These are phyloP conservation scores for Conistra vaccinii DNA, from an alignment of 2,888 invertebrate genomes.

Conservation along the genomic window DNA sequence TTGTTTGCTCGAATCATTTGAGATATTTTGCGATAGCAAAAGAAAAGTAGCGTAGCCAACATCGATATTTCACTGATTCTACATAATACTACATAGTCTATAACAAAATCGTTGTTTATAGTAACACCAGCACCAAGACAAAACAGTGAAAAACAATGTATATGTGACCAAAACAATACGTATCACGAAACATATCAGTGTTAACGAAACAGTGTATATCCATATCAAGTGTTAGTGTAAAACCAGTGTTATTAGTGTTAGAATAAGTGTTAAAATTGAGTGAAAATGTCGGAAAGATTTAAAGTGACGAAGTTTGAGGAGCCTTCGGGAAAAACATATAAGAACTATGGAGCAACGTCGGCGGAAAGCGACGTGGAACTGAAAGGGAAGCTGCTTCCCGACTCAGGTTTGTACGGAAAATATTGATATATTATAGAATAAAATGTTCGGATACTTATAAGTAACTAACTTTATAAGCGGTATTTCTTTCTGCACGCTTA, in stretches of 20 bases:
- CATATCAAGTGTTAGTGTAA: conserved; percentile 64
- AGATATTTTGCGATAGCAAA: background rate
- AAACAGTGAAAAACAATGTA: conserved; percentile 51
- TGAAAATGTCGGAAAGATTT: conserved; percentile 91
- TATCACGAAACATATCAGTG: conserved; percentile 51
- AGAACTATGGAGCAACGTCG: conserved; percentile 91
- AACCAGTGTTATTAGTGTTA: conserved; percentile 44
- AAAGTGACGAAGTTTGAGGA: conserved; percentile 91
- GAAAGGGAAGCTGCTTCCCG: conserved; percentile 85
- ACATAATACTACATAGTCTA: too few species aligned
- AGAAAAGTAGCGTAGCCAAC: background rate
- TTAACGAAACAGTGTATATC: conserved; percentile 57
- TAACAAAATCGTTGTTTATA: conserved; percentile 55
- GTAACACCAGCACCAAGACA: conserved; percentile 17
- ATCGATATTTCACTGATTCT: background rate
- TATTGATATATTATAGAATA: conserved; percentile 26
- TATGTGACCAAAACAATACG: conserved; percentile 43
- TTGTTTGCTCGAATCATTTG: background rate
- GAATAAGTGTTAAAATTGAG: conserved; percentile 62
- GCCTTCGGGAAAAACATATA: conserved; percentile 87
- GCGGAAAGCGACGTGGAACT: conserved; percentile 86
- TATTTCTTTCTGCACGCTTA: background rate
- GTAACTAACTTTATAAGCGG: conserved; percentile 1
- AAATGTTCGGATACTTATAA: background rate
- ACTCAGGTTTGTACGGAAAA: conserved; percentile 81